These are phyloP conservation scores for Bombylius major DNA, from an alignment of 2,888 invertebrate genomes.

Conservation along the genomic window DNA sequence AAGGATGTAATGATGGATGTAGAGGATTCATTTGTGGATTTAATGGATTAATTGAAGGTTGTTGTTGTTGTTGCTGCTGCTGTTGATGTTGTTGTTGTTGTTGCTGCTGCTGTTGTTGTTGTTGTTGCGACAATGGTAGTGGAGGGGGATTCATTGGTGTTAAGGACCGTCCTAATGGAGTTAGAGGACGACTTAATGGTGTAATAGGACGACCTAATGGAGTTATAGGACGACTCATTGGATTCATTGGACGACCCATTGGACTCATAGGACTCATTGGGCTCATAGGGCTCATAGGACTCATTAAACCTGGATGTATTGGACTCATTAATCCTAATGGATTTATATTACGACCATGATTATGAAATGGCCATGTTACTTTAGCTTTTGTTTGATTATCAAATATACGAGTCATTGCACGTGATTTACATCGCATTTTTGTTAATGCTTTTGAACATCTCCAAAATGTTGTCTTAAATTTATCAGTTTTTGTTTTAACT, in stretches of 20 bases:
- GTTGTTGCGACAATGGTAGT: too few relatives aligned
- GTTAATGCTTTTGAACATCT: slow-evolving; percentile 3
- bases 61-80: too few relatives aligned
- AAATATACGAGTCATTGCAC: slow-evolving; percentile 1
- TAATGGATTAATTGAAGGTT: too few relatives aligned
- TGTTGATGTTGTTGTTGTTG: neutral
- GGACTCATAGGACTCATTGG: neutral
- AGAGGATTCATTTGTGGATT: too few relatives aligned
- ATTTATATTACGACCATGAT: neutral
- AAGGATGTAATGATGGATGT: too few relatives aligned
- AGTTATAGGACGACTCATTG: neutral
- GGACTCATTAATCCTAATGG: neutral
- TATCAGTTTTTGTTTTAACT: neutral
- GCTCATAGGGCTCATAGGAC: neutral
- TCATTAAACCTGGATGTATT: too few relatives aligned
- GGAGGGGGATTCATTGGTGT: too few relatives aligned
- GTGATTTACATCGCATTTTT: slow-evolving; percentile 8
- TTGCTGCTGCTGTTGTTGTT: too few relatives aligned
- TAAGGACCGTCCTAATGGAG: too few relatives aligned
- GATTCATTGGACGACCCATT: neutral
- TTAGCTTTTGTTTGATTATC: neutral
- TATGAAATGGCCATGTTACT: neutral
- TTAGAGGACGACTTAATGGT: too few relatives aligned
- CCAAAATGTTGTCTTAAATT: neutral
- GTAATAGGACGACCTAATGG: too few relatives aligned